Evolutionary conservation across 2,888 invertebrate species (phyloP), one percentile per base, ranked within the genome.

Genomic region (Drosophila crucigera): DNA sequence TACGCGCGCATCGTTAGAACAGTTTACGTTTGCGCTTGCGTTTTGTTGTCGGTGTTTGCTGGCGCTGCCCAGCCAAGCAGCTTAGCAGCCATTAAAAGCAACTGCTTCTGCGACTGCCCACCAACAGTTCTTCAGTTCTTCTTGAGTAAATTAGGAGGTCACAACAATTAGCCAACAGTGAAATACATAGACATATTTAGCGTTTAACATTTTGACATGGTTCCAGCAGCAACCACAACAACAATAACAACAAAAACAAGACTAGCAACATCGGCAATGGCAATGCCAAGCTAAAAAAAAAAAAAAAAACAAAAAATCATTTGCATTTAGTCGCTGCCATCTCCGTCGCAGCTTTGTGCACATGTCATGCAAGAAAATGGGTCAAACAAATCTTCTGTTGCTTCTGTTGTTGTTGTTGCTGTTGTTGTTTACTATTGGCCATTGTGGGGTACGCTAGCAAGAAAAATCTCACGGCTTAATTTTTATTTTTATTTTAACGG

Each of bases 111-210:
- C 56, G 28, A 37, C 65, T 53, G 56, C 63, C 60, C 69, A 55
- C 62, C 49, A 61, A 58, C 73, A 61, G 78, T 65, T 73, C 78
- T 72, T 79, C 78, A 73, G 90, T 84, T 90, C 90, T 87, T 86
- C 91, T 89, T 90, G 90, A 92, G 90, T 93, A 91, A 90, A 88
- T 92, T 92, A 92, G 85, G 92, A 92, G 93, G 92, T 92, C 93
- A 92, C 84, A 89, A 82, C 85, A 90, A 92, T 92, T 92, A 91
- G 90, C 88, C 90, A 90, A 92, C 86, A 93, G 92, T 90, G 90
- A 74, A 85, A 84, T 67, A 82, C 72, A 91, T 79, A 74, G 72
- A 90, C 89, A 88, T 82, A 78, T 84, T 84, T 83, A 80, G 76
- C 80, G 84, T 90, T 82, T 89, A 90, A 80, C 83, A 80, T 88